Evolutionary conservation across 30 jellyfish, hydroid and myxozoan species (phyloP).

Genomic region (Cassiopea andromeda): DNA sequence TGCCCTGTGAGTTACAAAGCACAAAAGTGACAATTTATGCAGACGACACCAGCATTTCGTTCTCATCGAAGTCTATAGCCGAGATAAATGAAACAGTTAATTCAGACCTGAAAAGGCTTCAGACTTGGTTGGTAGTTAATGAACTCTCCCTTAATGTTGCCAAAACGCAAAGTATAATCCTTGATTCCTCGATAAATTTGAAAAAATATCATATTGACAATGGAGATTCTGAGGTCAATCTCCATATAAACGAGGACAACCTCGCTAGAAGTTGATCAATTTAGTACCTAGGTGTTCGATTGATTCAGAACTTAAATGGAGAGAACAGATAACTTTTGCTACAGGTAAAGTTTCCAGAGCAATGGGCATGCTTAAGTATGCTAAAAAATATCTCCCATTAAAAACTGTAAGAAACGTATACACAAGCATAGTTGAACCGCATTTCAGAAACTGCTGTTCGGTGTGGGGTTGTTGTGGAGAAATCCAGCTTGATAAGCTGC

Average conservation of each 20-base stretch:
- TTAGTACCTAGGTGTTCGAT: slow-evolving; percentile 2
- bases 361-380: slow-evolving; percentile 39
- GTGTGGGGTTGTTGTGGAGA: slow-evolving; percentile 45
- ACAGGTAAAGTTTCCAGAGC: slow-evolving; percentile 18
- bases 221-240: background rate
- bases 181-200: slow-evolving; percentile 1
- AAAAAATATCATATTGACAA: background rate
- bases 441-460: slow-evolving; percentile 57
- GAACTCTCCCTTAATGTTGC: background rate
- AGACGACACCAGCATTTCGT: slow-evolving; percentile 41
- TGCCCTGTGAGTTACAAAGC: slow-evolving; percentile 16
- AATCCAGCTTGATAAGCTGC: slow-evolving; percentile 41
- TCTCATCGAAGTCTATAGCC: slow-evolving; percentile 15
- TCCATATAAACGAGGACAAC: background rate
- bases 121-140: slow-evolving; percentile 20
- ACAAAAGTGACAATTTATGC: slow-evolving; percentile 25
- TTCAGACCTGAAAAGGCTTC: slow-evolving; percentile 28
- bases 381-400: slow-evolving; percentile 26
- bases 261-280: background rate
- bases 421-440: slow-evolving; percentile 50
- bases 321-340: slow-evolving; percentile 17
- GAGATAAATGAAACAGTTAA: background rate
- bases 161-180: slow-evolving; percentile 4
- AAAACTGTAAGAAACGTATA: slow-evolving; percentile 8
- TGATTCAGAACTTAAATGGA: slow-evolving; percentile 31